Evolutionary conservation across 2,888 invertebrate species (phyloP), one percentile per base, ranked within the genome.

Genomic region (Dasypolia templi): DNA sequence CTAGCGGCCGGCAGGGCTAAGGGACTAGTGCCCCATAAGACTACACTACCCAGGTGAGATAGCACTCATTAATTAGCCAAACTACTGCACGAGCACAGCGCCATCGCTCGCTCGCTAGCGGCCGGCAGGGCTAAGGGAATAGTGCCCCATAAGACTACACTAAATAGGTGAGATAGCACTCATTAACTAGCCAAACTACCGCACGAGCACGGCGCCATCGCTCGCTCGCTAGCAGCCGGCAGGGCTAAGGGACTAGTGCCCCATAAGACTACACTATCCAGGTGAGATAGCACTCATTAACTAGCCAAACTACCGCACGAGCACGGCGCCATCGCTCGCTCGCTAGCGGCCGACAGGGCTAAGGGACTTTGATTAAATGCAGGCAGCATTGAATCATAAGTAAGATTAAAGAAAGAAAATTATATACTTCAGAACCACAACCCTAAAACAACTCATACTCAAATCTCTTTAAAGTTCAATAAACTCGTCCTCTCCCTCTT

Each of bases 11-110:
- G 86, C 51, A 77, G 83, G 56, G 87, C 87, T 26, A 86, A 83
- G 65, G 81, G 88, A 14, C 89, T 89, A 49, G 88, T 84, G 56
- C 74, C 86, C 82, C 64, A 65, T 32, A 78, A 68, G 39, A 39
- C 66, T 32, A 62, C 81, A 17, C 74, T 87, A 49, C 85, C 76
- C 72, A 84, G 84, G 85, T 39, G 39, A 65, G 39, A 56, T 26
- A 56, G 26, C 35, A 26, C 39, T 39, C 26, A 19, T 9, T 62
- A 35, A 39, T 46, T 99, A 89, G 99, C 99, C 22, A 99, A 99
- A 96, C 95, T 99, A 85, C 99, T 99, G 12, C 98, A 98, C 77
- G 99, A 99, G 94, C 98, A 98, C 93, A 96, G 97, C 42, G 98
- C 99, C 81, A 99, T 99, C 89, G 97, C 98, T 55, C 98, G 98